These are phyloP conservation scores for Aphodius granarius DNA, from an alignment of 2,888 invertebrate species.

Conservation along the genomic window DNA sequence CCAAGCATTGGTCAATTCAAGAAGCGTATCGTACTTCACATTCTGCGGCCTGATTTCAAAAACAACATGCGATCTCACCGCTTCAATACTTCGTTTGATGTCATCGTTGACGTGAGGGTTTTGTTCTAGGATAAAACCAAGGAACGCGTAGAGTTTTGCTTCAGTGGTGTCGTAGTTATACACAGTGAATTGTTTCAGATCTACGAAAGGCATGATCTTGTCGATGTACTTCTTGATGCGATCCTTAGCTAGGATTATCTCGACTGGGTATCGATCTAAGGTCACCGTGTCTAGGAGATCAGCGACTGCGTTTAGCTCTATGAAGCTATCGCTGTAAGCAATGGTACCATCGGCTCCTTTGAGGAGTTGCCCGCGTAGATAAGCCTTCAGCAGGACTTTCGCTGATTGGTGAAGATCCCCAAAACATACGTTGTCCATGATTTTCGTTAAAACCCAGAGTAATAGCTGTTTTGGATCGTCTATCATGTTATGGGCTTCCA, in stretches of 20 bases:
- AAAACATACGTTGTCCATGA: not conserved
- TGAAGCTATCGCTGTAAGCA: not conserved
- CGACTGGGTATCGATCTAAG: conserved; percentile 2
- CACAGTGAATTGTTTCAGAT: not conserved
- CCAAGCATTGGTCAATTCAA: not conserved
- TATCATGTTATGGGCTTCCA: not conserved
- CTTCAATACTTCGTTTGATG: conserved; percentile 7
- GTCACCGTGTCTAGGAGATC: conserved; percentile 1
- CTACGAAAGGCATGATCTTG: conserved; percentile 6
- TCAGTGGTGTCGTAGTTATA: conserved; percentile 6
- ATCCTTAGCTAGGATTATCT: conserved; percentile 11
- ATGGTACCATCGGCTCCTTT: not conserved
- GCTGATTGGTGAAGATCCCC: not conserved
- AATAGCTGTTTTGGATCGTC: not conserved
- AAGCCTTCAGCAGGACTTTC: not conserved
- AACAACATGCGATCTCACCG: conserved; percentile 2
- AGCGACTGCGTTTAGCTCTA: conserved; percentile 1
- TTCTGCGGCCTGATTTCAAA: not conserved
- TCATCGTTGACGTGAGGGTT: not conserved
- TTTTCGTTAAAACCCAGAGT: not conserved
- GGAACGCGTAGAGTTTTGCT: conserved; percentile 5
- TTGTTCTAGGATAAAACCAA: conserved; percentile 9
- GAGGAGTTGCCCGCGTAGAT: not conserved
- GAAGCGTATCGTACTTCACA: conserved; percentile 6
- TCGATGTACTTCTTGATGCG: conserved; percentile 3